A percentile compares a stretch with the other conserved stretches of the same genome.
These are phyloP conservation scores for Colletes collaris DNA, from an alignment of 2,888 invertebrate genomes.

Conservation along the genomic window DNA sequence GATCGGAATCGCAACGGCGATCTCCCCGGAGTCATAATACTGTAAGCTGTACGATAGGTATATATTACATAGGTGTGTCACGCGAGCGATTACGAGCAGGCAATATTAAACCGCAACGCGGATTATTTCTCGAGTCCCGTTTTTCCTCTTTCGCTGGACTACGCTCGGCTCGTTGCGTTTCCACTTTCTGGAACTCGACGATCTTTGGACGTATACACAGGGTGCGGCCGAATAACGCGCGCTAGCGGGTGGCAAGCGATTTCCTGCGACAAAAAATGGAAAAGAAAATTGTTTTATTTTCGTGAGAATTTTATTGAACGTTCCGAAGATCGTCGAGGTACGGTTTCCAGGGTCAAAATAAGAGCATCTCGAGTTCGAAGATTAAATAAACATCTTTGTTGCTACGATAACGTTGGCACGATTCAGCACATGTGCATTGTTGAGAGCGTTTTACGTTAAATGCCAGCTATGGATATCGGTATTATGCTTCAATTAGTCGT, in stretches of 20 bases:
- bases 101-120: conserved; percentile 32
- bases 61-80: conserved; percentile 54
- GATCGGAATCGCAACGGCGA: conserved; percentile 55
- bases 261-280: no score
- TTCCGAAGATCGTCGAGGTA: no score
- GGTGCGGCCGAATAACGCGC: no score
- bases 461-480: conserved; percentile 27
- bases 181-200: conserved; percentile 8
- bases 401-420: neutral
- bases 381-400: no score
- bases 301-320: no score
- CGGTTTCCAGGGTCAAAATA: no score
- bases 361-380: neutral
- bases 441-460: conserved; percentile 11
- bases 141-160: conserved; percentile 23
- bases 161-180: conserved; percentile 9
- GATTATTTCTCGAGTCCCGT: conserved; percentile 61
- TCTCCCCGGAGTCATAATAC: conserved; percentile 53
- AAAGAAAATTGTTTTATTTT: no score
- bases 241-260: no score
- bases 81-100: conserved; percentile 47
- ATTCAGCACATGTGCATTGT: neutral
- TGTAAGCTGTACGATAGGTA: conserved; percentile 11
- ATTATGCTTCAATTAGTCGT: conserved; percentile 3
- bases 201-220: no score